Percentiles rank a stretch among this genome's conserved stretches.
These are phyloP conservation scores for Hippopotamyrus pictus DNA, from an alignment of 2,797 vertebrate genomes.

Conservation along the genomic window DNA sequence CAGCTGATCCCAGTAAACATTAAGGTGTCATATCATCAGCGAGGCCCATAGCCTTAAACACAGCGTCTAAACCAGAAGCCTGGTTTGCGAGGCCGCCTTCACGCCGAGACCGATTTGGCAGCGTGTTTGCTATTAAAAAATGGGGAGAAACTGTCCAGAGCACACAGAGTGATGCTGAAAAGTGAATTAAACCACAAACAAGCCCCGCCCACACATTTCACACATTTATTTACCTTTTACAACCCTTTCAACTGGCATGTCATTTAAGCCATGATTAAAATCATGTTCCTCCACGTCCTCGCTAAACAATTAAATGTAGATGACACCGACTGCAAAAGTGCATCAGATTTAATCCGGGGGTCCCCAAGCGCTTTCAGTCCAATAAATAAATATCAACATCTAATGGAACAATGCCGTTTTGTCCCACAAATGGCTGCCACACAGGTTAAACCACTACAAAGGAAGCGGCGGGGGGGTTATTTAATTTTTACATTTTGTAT, in stretches of 20 bases:
- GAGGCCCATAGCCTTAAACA: neutral
- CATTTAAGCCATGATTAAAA: conserved; percentile 74
- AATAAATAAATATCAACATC: conserved; percentile 75
- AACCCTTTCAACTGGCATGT: conserved; percentile 56
- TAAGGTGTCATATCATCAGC: neutral
- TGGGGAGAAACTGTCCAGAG: neutral
- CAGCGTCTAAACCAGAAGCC: neutral
- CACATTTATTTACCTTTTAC: neutral
- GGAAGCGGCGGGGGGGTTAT: conserved; percentile 44
- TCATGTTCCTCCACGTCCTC: conserved; percentile 60
- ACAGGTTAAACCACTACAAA: conserved; percentile 68
- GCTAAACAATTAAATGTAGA: conserved; percentile 69
- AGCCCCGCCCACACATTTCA: neutral
- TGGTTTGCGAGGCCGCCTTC: neutral
- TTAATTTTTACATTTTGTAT: conserved; percentile 50
- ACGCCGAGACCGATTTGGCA: neutral
- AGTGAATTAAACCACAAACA: neutral
- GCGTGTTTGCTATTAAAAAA: too few relatives aligned
- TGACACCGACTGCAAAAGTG: conserved; percentile 69
- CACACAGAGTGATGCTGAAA: neutral
- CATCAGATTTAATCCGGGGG: conserved; percentile 63
- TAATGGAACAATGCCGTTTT: conserved; percentile 68
- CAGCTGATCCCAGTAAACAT: neutral
- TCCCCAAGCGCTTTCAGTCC: conserved; percentile 57
- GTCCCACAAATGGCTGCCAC: conserved; percentile 72